Evolutionary conservation across 2,797 vertebrate genomes (phyloP), one percentile per base, ranked within the genome.

Genomic region (Acrossocheilus wenchowensis): DNA sequence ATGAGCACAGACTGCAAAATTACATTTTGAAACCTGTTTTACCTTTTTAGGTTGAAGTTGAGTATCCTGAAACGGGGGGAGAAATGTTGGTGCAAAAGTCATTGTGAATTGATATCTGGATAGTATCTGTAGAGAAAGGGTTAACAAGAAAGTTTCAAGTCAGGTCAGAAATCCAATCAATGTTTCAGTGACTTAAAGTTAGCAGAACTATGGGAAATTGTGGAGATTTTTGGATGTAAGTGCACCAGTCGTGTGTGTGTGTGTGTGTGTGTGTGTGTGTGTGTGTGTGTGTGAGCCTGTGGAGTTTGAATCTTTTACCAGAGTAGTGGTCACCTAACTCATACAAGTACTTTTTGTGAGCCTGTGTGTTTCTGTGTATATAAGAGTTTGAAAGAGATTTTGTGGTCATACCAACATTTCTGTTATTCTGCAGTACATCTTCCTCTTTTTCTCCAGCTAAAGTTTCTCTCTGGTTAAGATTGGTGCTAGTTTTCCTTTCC

Each of bases 381-480:
- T 6, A 34, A 72, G 68, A 69, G 48, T 57, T 68, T 57, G 9
- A 82, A 72, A 72, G 48, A 71, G 11, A 19, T 8, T 73, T 73
- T 73, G 52, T 73, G 50, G 26, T 73, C n/a, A 9, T n/a, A 77
- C 43, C 57, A 75, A 19, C 21, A 41, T 6, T 45, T 88, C 84
- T 83, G 83, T 69, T 68, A 39, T 54, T 57, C 39, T 15, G 34
- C 39, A 41, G 8, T 60, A 62, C 39, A 30, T 39, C 41, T 78
- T 81, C 30, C 64, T 82, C 62, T 54, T 45, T 50, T 68, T 43
- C 19, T 80, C 30, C 69, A 23, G 36, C 78, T 68, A 17, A 64
- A 68, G 57, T 78, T 83, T 87, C 72, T 64, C 45, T 74, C n/a
- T 50, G 15, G n/a, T 81, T 78, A 26, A 43, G 34, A 54, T 78